Percentiles rank a stretch among this genome's conserved stretches.
phyloP scores from a whole-genome alignment of 2,888 invertebrate species.

The Pherbina coryleti region DNA sequence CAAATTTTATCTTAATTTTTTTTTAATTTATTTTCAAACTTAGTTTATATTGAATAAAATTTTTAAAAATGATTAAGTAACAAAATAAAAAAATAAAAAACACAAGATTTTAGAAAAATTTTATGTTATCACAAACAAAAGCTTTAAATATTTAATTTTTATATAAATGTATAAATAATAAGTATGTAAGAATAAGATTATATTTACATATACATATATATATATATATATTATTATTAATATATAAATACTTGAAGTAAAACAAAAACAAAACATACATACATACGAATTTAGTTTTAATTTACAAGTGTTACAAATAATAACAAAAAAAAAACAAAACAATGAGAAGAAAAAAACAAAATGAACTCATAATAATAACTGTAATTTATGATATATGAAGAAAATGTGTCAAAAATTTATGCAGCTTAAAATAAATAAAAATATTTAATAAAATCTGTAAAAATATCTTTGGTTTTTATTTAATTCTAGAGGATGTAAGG shows the following conservation, averaged over 20 bases:
- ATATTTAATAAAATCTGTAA: not conserved
- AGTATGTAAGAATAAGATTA: slow-evolving; percentile 7
- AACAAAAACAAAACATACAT: not conserved
- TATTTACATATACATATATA: slow-evolving; percentile 5
- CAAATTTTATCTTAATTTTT: not conserved
- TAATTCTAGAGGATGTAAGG: too few relatives aligned
- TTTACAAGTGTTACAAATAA: not conserved
- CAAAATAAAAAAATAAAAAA: not conserved
- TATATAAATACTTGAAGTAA: not conserved
- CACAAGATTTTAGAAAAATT: slow-evolving; percentile 6
- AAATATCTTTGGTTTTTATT: too few relatives aligned
- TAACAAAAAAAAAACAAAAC: not conserved
- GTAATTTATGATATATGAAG: not conserved
- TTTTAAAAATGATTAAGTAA: not conserved
- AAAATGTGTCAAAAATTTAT: not conserved
- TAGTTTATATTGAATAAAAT: not conserved
- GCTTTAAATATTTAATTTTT: slow-evolving; percentile 36
- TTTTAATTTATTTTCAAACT: not conserved
- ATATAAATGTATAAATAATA: slow-evolving; percentile 25
- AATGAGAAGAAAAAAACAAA: not conserved
- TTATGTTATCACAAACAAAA: slow-evolving; percentile 31
- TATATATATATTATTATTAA: slow-evolving; percentile 2
- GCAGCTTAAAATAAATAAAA: not conserved
- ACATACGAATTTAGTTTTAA: slow-evolving; percentile 31
- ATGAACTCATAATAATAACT: not conserved